Percentiles rank a stretch among this genome's conserved stretches.
Evolutionary conservation across 2,113 vertebrate species (phyloP).

Genomic region (Psephotus haematonotus): DNA sequence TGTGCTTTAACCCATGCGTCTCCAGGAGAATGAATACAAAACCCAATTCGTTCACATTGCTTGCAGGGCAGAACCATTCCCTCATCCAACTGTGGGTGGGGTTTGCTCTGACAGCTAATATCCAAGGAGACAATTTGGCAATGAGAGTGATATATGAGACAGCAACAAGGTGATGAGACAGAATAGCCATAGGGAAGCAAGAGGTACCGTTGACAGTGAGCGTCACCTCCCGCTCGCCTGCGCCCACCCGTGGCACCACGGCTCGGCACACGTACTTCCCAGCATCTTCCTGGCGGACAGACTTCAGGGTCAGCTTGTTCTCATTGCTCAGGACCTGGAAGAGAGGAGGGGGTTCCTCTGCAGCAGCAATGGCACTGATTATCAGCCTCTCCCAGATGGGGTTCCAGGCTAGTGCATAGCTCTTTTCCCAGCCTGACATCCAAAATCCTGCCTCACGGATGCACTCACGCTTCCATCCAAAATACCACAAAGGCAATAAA

Average conservation of each 20-base stretch:
- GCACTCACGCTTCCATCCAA: not conserved
- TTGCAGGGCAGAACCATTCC: not conserved
- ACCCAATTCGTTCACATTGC: not conserved
- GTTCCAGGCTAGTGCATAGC: not conserved
- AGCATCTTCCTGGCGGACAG: conserved; percentile 93
- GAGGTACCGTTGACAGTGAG: conserved; percentile 95
- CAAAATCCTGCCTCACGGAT: not conserved
- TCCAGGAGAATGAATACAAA: not conserved
- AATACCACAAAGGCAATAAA: not conserved
- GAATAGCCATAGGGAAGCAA: not conserved
- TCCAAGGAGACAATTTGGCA: not conserved
- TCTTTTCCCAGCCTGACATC: not conserved
- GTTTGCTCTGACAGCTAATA: not conserved
- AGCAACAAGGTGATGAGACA: not conserved
- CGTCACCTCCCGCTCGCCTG: conserved; percentile 91
- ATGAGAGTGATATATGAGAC: not conserved
- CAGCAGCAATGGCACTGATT: not conserved
- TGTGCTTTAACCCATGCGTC: not conserved
- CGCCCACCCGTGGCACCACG: conserved; percentile 93
- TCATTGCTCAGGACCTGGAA: conserved; percentile 95
- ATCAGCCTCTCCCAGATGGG: not conserved
- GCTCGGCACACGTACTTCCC: conserved; percentile 97
- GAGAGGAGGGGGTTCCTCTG: not conserved
- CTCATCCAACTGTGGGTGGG: too few relatives aligned
- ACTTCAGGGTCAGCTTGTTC: conserved; percentile 91